phyloP scores from a whole-genome alignment of 2,888 invertebrate species.

The Xylophagus ater region DNA sequence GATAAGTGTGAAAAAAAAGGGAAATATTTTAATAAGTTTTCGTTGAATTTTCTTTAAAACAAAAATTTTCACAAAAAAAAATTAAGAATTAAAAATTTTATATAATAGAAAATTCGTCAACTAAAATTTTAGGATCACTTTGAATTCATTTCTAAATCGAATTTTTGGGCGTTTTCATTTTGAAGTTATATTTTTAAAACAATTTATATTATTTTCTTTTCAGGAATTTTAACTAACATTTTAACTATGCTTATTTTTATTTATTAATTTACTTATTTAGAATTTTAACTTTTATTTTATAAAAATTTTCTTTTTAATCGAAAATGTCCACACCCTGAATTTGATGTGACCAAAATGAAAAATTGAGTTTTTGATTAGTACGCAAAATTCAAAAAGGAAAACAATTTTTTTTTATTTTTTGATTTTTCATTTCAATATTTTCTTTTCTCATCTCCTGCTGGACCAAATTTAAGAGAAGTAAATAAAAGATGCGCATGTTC shows the following conservation, averaged over 20 bases:
- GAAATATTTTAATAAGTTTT: not conserved
- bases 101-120: no score
- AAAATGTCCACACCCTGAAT: conserved; percentile 12
- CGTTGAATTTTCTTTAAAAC: not conserved
- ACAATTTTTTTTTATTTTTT: no score
- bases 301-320: conserved; percentile 3
- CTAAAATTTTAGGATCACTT: no score
- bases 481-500: conserved; percentile 8
- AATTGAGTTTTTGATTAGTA: conserved; percentile 5
- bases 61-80: not conserved
- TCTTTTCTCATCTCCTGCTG: not conserved
- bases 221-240: not conserved
- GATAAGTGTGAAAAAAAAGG: no score
- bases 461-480: conserved; percentile 8
- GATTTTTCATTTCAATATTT: no score
- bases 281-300: not conserved
- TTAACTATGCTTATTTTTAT: not conserved
- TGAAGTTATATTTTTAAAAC: no score
- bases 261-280: not conserved
- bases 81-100: no score
- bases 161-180: no score
- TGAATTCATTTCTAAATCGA: no score
- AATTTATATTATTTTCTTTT: no score
- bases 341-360: conserved; percentile 9
- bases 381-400: conserved; percentile 10